These are phyloP conservation scores for Trichonephila clavipes DNA, from an alignment of 1,140 invertebrate genomes.

Conservation along the genomic window DNA sequence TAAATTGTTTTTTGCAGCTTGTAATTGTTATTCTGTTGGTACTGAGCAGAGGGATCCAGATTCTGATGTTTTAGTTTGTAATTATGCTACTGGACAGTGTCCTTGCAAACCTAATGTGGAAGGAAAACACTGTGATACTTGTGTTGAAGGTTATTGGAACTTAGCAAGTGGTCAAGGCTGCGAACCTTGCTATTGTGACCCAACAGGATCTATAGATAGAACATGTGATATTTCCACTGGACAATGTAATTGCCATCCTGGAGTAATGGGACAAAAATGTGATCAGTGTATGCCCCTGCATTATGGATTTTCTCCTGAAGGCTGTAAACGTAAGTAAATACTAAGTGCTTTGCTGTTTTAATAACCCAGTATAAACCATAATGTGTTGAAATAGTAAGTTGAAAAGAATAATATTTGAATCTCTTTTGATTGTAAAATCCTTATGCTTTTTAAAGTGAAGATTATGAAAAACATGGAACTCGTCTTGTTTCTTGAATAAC, in stretches of 20 bases:
- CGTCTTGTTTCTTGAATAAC: too few relatives aligned
- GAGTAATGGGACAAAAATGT: conserved; percentile 91
- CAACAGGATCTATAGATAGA: conserved; percentile 90
- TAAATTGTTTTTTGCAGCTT: conserved; percentile 81
- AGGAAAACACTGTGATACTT: conserved; percentile 93
- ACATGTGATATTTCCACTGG: conserved; percentile 91
- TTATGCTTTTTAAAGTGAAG: too few relatives aligned
- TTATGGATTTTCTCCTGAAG: conserved; percentile 93
- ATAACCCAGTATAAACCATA: too few relatives aligned
- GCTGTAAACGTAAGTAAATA: conserved; percentile 84
- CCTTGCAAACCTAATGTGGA: conserved; percentile 95
- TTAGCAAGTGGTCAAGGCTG: conserved; percentile 87
- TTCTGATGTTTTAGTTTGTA: conserved; percentile 90
- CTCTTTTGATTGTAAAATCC: too few relatives aligned
- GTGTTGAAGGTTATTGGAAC: conserved; percentile 95
- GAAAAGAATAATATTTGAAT: too few relatives aligned
- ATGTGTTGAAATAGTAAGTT: too few relatives aligned
- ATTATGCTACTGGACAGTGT: conserved; percentile 90
- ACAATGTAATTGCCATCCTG: conserved; percentile 92
- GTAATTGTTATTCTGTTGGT: conserved; percentile 93
- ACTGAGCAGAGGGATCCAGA: conserved; percentile 86
- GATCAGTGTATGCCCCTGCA: conserved; percentile 91
- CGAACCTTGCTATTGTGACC: conserved; percentile 91
- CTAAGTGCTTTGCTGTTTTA: too few relatives aligned
- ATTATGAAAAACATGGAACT: too few relatives aligned